Evolutionary conservation across 2,113 vertebrate species (phyloP), one percentile per base, ranked within the genome.

Genomic region (Morphnarchus princeps): DNA sequence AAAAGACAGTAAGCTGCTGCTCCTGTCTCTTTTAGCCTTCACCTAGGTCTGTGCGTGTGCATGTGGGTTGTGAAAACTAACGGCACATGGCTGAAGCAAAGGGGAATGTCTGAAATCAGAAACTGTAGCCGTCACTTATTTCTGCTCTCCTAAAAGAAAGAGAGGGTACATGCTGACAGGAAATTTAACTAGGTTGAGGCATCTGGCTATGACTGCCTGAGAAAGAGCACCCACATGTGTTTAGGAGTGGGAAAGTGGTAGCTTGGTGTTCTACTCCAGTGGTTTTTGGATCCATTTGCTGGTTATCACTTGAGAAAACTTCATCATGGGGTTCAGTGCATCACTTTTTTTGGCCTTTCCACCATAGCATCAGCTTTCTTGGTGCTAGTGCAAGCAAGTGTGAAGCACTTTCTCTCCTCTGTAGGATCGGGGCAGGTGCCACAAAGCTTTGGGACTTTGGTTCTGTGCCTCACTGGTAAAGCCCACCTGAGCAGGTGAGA

Each of bases 41-140:
- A 40, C 32, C 28, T 54, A 18, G n/a, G 26, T 71, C 80, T 61
- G 31, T 28, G 58, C 61, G 9, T 2, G 9, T 57, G 45, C 31
- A 26, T 2, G 36, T 9, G 7, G 49, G 16, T 15, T 88, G 34
- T 79, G 80, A 82, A 55, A 79, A 71, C 14, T 5, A 47, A 34
- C 0, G 7, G 34, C 28, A 62, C 4, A 1, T 0, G 1, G 20
- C 38, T 59, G 43, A 73, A 77, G 42, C 24, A 79, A 74, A 38
- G 29, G 19, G 24, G 17, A 55, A 57, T 32, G 9, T 28, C 49
- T 3, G 2, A 82, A 82, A 54, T 45, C 3, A 76, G 42, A 62
- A 85, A 49, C 31, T 43, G 28, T 19, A 70, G 21, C 3, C 0
- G 4, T 55, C 22, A 2, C 38, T 34, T 45, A 34, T 40, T 71